Evolutionary conservation across 2,888 invertebrate species (phyloP), one percentile per base, ranked within the genome.

Genomic region (Blomia tropicalis): DNA sequence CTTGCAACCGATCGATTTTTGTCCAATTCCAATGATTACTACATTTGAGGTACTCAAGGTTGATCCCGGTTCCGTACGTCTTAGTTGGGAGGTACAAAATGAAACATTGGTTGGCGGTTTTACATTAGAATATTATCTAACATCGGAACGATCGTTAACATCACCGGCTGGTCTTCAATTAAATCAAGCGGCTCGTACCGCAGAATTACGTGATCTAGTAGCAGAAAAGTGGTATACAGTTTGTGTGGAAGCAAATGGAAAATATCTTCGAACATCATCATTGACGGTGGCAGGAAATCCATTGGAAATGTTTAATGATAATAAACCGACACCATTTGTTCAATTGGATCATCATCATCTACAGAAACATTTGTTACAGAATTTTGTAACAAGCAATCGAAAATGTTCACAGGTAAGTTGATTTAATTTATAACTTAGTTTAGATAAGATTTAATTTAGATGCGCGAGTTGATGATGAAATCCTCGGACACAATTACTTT

Each of bases 11-110:
- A 84, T 83, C 71, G 83, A 84, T 73, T 83, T 90, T 73, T 90
- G 89, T 75, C 83, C 87, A 71, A 80, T 83, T 63, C 88, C 88
- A 59, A 78, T 87, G 71, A 82, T 89, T 70, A 79, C 85, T 68
- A 84, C 85, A 73, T 79, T 89, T 67, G 87, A 85, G 69, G 85
- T 88, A 70, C 85, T 87, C 77, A 87, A 88, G 74, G 84, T 89
- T 66, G 86, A 87, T 73, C 85, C 87, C 51, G 85, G 83, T 75
- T 86, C 87, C 62, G 83, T 88, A 66, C 79, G 87, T 69, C 67
- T 72, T 51, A 65, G 66, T 14, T 90, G 89, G 90, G 87, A 87
- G 74, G 85, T 86, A 71, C 81, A 87, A 69, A 87, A 88, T 75
- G 85, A 87, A 74, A 84, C 84, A 63, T 69, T 70, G 17, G 79